A percentile compares a stretch with the other conserved stretches of the same genome.
Conservation (phyloP, 2,888 invertebrate species). For the Eupsilia transversa region DNA sequence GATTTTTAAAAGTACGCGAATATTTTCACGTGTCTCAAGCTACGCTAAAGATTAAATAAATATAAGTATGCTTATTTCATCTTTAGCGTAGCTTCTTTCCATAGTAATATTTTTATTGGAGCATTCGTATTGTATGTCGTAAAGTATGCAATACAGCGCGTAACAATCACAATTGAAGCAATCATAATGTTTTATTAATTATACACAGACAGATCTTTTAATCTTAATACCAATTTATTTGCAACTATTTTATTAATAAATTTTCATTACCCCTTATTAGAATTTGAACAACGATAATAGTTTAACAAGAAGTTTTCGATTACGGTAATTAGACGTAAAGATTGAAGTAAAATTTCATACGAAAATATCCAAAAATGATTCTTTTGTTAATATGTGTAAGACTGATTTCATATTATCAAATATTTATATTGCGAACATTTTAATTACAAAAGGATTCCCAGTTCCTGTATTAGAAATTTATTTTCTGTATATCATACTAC, state of each 20-base stretch:
- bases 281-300: slow-evolving; percentile 64
- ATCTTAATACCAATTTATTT: slow-evolving; percentile 32
- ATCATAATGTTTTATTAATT: slow-evolving; percentile 18
- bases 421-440: slow-evolving; percentile 40
- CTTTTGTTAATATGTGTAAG: slow-evolving; percentile 17
- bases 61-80: too few relatives aligned
- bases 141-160: slow-evolving; percentile 10
- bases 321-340: slow-evolving; percentile 35
- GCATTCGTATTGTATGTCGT: slow-evolving; percentile 5
- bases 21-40: neutral
- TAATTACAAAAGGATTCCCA: slow-evolving; percentile 57
- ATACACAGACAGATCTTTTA: slow-evolving; percentile 32
- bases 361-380: slow-evolving; percentile 61
- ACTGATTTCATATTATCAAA: slow-evolving; percentile 37
- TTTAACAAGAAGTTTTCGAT: slow-evolving; percentile 49
- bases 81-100: too few relatives aligned
- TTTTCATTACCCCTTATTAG: slow-evolving; percentile 50
- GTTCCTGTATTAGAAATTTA: neutral
- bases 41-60: neutral
- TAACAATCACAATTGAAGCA: slow-evolving; percentile 28
- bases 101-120: slow-evolving; percentile 1
- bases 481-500: neutral
- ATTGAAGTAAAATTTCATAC: slow-evolving; percentile 49
- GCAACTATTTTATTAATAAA: slow-evolving; percentile 25
- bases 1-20: neutral